A percentile compares a stretch with the other conserved stretches of the same genome.
Conservation (phyloP, 1,140 invertebrate species). For the Achroia grisella region DNA sequence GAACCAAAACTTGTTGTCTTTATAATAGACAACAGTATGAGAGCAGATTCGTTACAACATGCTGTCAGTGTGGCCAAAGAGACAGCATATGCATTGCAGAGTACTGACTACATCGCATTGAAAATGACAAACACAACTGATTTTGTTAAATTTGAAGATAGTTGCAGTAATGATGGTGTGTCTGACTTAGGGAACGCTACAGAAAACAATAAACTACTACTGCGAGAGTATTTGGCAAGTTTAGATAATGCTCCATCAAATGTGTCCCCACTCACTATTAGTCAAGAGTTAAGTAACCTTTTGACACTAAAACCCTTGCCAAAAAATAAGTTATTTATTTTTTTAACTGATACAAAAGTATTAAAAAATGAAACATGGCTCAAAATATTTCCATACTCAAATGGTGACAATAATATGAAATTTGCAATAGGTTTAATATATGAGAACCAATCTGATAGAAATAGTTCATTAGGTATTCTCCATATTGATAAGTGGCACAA, state of each 20-base stretch:
- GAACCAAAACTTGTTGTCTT: conserved; percentile 58
- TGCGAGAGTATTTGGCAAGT: conserved; percentile 48
- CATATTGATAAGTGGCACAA: conserved; percentile 59
- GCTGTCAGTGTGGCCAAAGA: conserved; percentile 53
- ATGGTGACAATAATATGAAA: conserved; percentile 31
- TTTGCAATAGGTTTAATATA: conserved; percentile 54
- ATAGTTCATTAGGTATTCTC: conserved; percentile 50
- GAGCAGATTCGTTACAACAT: conserved; percentile 45
- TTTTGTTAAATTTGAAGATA: conserved; percentile 62
- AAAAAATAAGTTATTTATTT: conserved; percentile 48
- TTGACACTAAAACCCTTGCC: conserved; percentile 40
- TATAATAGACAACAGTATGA: conserved; percentile 59
- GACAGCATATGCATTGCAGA: conserved; percentile 50
- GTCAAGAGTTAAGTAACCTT: conserved; percentile 42
- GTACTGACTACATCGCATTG: conserved; percentile 47
- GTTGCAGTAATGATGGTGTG: conserved; percentile 47
- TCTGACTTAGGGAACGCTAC: conserved; percentile 59
- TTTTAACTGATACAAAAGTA: conserved; percentile 54
- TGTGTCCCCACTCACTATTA: conserved; percentile 36
- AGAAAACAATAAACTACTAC: conserved; percentile 56
- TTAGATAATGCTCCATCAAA: conserved; percentile 36
- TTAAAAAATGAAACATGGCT: conserved; percentile 53
- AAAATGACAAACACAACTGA: conserved; percentile 59
- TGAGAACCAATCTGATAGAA: conserved; percentile 41
- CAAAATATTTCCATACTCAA: conserved; percentile 47